Conservation (phyloP, 1,140 invertebrate species). For the Trachelipus rathkii region DNA sequence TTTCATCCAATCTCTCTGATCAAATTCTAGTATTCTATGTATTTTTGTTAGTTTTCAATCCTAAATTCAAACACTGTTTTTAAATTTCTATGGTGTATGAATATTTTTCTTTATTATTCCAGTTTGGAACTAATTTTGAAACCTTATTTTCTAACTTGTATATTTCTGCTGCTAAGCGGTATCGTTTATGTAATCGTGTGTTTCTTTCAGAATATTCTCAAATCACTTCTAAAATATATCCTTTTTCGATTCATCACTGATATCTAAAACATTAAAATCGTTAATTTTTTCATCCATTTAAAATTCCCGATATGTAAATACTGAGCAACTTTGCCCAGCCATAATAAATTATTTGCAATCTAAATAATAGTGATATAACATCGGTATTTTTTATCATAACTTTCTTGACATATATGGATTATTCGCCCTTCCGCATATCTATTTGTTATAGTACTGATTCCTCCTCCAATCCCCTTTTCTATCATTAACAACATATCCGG, state of each 20-base stretch:
- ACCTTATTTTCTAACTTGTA: not conserved
- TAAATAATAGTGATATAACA: no score
- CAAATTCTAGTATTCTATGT: conserved; percentile 48
- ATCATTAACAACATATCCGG: no score
- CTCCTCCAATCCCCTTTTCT: no score
- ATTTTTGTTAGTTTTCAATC: no score
- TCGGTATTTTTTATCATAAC: no score
- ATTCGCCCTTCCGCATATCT: no score
- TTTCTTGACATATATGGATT: no score
- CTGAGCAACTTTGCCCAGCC: no score
- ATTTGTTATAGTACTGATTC: no score
- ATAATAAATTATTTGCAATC: no score
- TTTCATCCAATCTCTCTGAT: conserved; percentile 48
- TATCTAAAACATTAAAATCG: not conserved
- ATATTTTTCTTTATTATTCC: not conserved
- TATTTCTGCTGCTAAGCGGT: not conserved
- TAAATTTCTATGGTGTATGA: conserved; percentile 46
- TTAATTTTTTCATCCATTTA: no score
- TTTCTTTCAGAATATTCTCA: not conserved
- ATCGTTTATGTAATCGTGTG: not conserved
- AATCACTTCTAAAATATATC: not conserved
- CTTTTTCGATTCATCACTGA: not conserved
- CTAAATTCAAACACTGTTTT: conserved; percentile 46
- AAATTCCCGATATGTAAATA: no score
- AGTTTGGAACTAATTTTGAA: not conserved